A percentile compares a stretch with the other conserved stretches of the same genome.
Evolutionary conservation across 2,797 vertebrate genomes (phyloP).

Genomic region (Diplodus sargus): DNA sequence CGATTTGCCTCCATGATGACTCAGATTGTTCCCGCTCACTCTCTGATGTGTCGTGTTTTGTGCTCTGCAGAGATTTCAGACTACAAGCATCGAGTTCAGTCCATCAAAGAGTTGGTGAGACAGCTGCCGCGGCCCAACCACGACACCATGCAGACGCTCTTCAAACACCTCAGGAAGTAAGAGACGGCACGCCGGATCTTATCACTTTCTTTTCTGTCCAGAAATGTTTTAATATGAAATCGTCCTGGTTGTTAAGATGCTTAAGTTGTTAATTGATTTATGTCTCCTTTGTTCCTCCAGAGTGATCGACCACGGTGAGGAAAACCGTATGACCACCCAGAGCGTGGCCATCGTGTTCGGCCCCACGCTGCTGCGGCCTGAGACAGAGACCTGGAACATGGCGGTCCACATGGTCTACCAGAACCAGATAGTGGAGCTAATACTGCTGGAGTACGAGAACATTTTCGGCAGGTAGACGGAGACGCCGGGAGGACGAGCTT

Average conservation of each 20-base stretch:
- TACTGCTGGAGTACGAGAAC: constrained; percentile 92
- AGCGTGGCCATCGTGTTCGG: constrained; percentile 98
- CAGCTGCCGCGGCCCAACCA: constrained; percentile 96
- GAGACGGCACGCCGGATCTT: constrained; percentile 1
- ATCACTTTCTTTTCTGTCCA: not conserved
- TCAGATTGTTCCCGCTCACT: not conserved
- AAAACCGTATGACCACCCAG: constrained; percentile 96
- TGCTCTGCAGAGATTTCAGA: constrained; percentile 82
- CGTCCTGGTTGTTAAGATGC: too few relatives aligned
- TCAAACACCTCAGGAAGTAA: constrained; percentile 95
- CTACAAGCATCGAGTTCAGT: constrained; percentile 88
- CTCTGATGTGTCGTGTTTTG: constrained; percentile 11
- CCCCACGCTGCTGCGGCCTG: constrained; percentile 95
- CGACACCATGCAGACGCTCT: constrained; percentile 96
- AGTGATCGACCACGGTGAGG: constrained; percentile 94
- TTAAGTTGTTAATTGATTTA: too few relatives aligned
- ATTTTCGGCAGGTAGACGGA: constrained; percentile 89
- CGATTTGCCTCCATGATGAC: not conserved
- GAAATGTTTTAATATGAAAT: not conserved
- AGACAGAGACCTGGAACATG: constrained; percentile 95
- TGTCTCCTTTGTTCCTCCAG: constrained; percentile 71
- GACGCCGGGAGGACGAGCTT: constrained; percentile 27
- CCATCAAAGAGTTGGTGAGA: constrained; percentile 93
- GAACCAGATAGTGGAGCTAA: constrained; percentile 98
- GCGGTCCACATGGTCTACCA: constrained; percentile 97